Evolutionary conservation across 1,140 invertebrate species (phyloP).

Genomic region (Orius laevigatus): DNA sequence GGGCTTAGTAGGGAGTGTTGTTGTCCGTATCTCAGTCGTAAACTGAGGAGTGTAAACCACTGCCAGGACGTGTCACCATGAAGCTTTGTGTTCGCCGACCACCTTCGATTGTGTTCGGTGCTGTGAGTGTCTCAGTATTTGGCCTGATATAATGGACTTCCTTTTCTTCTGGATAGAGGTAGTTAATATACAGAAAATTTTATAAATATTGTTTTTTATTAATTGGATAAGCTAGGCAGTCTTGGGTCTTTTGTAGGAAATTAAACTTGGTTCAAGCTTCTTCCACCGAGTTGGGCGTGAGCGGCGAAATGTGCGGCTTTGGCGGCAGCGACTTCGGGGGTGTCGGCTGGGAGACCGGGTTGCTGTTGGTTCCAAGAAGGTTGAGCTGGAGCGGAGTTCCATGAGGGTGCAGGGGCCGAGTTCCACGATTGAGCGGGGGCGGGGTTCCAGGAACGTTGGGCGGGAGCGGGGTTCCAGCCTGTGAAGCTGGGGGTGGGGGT

Average conservation of each 20-base stretch:
- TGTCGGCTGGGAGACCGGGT: conserved; percentile 32
- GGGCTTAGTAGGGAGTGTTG: no score
- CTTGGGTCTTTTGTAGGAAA: background rate
- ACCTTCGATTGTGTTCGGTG: no score
- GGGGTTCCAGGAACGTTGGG: conserved; percentile 6
- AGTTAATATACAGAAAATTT: background rate
- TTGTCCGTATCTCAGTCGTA: no score
- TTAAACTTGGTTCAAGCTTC: conserved; percentile 25
- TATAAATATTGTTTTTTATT: background rate
- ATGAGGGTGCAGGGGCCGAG: conserved; percentile 5
- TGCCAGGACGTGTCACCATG: no score
- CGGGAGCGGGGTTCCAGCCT: background rate
- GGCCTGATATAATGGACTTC: no score
- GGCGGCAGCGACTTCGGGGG: conserved; percentile 38
- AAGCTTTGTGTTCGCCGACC: no score
- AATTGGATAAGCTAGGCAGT: background rate
- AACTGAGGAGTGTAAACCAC: no score
- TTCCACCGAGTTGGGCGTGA: conserved; percentile 31
- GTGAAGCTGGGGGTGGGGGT: no score
- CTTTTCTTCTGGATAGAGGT: conserved; percentile 10
- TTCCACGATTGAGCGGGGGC: conserved; percentile 9
- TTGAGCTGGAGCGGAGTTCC: conserved; percentile 8
- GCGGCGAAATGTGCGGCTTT: conserved; percentile 38
- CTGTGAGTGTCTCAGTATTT: no score
- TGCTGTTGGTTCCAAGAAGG: background rate